Evolutionary conservation across 2,113 vertebrate genomes (phyloP).

Genomic region (Butorides virescens): DNA sequence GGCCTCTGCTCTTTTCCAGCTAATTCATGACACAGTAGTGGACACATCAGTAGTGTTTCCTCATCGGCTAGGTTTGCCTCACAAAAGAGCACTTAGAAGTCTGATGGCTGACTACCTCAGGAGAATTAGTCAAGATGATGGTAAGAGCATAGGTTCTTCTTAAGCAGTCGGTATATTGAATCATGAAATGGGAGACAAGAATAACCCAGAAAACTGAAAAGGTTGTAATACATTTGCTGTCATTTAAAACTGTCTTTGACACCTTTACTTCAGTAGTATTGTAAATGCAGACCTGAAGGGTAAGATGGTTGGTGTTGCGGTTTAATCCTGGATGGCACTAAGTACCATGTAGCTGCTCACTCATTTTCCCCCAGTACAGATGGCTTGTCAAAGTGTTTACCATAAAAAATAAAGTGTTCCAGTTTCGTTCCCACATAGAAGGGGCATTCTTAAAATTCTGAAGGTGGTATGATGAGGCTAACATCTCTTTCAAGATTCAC

Average conservation of each 20-base stretch:
- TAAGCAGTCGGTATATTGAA: not conserved
- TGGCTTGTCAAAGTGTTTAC: not conserved
- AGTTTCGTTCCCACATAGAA: not conserved
- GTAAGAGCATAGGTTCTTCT: slow-evolving; percentile 52
- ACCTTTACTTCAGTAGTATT: not conserved
- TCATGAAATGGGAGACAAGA: not conserved
- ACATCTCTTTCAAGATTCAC: not conserved
- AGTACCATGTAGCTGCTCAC: not conserved
- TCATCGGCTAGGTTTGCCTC: slow-evolving; percentile 76
- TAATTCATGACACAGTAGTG: slow-evolving; percentile 77
- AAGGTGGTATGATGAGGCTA: not conserved
- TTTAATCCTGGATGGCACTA: not conserved
- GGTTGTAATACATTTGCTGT: not conserved
- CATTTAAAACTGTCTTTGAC: not conserved
- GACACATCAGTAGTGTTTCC: slow-evolving; percentile 81
- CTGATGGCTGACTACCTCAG: slow-evolving; percentile 78
- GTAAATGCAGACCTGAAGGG: not conserved
- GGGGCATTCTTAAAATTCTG: not conserved
- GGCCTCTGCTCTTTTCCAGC: slow-evolving; percentile 55
- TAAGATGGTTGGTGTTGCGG: not conserved
- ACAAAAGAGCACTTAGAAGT: slow-evolving; percentile 75
- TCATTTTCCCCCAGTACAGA: not conserved
- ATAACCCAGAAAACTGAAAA: not conserved
- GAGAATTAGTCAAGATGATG: slow-evolving; percentile 79
- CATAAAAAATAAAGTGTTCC: not conserved